phyloP scores from a whole-genome alignment of 2,888 invertebrate species.

The Lasioglossum zephyrum region DNA sequence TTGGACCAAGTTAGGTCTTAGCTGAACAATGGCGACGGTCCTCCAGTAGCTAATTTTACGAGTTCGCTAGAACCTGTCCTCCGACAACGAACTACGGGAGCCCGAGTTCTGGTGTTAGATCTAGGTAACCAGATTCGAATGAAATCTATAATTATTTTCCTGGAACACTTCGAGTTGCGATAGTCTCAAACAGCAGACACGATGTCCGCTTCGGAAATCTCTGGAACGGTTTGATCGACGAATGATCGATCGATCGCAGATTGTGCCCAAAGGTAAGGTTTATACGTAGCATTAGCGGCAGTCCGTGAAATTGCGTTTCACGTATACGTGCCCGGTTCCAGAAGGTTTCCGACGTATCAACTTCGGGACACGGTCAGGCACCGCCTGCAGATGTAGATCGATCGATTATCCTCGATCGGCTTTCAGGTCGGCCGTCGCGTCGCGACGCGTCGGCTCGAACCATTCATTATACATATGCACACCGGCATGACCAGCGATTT shows the following conservation, averaged over 20 bases:
- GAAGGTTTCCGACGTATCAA: constrained; percentile 20
- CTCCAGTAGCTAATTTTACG: background rate
- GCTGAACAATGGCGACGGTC: background rate
- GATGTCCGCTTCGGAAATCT: background rate
- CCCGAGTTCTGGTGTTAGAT: background rate
- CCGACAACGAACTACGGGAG: background rate
- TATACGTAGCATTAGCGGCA: constrained; percentile 65
- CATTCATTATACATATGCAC: background rate
- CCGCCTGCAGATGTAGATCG: constrained; percentile 28
- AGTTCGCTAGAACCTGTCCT: background rate
- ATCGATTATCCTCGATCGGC: background rate
- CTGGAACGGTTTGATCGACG: background rate
- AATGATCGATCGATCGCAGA: constrained; percentile 40
- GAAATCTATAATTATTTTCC: background rate
- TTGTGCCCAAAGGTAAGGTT: constrained; percentile 44
- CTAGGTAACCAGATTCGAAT: background rate
- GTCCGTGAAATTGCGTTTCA: constrained; percentile 72
- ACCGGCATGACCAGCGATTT: constrained; percentile 20
- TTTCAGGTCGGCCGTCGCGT: constrained; percentile 1
- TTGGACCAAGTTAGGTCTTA: background rate
- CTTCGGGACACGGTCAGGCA: constrained; percentile 6
- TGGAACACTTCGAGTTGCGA: background rate
- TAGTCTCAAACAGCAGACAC: background rate
- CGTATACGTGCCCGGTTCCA: constrained; percentile 64
- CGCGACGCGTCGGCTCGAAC: background rate